Evolutionary conservation across 2,113 vertebrate genomes (phyloP).

Genomic region (Thymallus thymallus): DNA sequence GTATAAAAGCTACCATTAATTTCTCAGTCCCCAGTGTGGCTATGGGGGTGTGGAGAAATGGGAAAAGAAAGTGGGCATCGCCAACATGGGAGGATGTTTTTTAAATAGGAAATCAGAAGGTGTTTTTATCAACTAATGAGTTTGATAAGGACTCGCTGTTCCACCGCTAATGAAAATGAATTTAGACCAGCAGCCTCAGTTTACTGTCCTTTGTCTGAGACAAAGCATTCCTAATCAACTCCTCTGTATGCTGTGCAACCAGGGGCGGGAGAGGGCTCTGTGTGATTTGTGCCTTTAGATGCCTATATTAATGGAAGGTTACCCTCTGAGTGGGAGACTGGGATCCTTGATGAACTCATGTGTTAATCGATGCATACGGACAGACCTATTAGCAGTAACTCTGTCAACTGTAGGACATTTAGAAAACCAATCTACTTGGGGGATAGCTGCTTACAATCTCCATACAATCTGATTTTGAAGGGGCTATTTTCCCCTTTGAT

Average conservation of each 20-base stretch:
- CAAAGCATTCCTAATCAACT: slow-evolving; percentile 57
- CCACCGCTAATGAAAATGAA: slow-evolving; percentile 68
- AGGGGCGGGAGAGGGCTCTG: slow-evolving; percentile 42
- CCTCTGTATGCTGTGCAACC: slow-evolving; percentile 44
- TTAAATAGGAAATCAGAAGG: slow-evolving; percentile 69
- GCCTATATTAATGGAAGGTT: neutral
- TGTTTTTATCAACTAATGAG: slow-evolving; percentile 75
- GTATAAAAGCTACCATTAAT: slow-evolving; percentile 39
- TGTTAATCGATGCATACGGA: neutral
- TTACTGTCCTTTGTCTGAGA: slow-evolving; percentile 52
- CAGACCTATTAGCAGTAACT: neutral
- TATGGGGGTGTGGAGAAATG: slow-evolving; percentile 38
- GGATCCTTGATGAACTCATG: neutral
- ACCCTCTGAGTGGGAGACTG: neutral
- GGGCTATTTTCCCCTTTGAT: too few relatives aligned
- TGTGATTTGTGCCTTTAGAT: slow-evolving; percentile 8
- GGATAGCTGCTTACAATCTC: too few relatives aligned
- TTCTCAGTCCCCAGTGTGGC: slow-evolving; percentile 22
- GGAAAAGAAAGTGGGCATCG: slow-evolving; percentile 27
- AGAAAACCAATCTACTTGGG: too few relatives aligned
- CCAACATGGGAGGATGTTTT: slow-evolving; percentile 51
- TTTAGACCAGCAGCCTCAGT: slow-evolving; percentile 56
- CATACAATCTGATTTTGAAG: too few relatives aligned
- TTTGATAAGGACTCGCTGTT: slow-evolving; percentile 65
- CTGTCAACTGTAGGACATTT: neutral